Percentiles rank a stretch among this genome's conserved stretches.
phyloP scores from a whole-genome alignment of 2,113 vertebrate species.

The Ginglymostoma cirratum region DNA sequence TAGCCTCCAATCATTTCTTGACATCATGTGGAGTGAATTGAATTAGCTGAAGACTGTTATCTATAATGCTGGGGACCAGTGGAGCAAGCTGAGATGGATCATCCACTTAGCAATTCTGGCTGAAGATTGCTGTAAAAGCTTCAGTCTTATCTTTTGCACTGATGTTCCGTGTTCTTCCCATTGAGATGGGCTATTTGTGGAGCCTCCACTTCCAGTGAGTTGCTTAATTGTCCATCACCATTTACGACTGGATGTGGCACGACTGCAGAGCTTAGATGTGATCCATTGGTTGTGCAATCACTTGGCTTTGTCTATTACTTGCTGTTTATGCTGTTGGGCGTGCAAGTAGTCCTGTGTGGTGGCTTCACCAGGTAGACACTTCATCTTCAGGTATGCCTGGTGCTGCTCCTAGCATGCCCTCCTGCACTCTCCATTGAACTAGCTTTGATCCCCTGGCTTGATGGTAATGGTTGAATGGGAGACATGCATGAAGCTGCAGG shows the following conservation, averaged over 20 bases:
- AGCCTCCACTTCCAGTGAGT: background rate
- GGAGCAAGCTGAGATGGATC: background rate
- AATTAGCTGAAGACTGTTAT: background rate
- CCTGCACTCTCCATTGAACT: no score
- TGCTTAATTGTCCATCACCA: background rate
- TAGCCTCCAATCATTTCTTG: background rate
- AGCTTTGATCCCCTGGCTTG: no score
- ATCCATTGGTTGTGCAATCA: background rate
- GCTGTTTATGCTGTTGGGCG: no score
- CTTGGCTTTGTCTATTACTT: background rate
- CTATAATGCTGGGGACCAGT: background rate
- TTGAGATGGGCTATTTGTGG: no score
- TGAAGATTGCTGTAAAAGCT: background rate
- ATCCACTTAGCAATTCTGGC: background rate
- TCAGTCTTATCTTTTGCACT: background rate
- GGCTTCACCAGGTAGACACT: no score
- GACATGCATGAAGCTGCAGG: no score
- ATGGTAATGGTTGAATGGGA: no score
- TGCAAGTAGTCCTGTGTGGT: no score
- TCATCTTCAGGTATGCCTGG: no score
- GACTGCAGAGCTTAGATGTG: background rate
- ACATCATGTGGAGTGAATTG: background rate
- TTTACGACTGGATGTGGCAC: background rate
- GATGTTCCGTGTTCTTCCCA: no score
- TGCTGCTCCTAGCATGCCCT: no score